A percentile compares a stretch with the other conserved stretches of the same genome.
Evolutionary conservation across 2,888 invertebrate species (phyloP).

Genomic region (Leptinotarsa rubiginosa): DNA sequence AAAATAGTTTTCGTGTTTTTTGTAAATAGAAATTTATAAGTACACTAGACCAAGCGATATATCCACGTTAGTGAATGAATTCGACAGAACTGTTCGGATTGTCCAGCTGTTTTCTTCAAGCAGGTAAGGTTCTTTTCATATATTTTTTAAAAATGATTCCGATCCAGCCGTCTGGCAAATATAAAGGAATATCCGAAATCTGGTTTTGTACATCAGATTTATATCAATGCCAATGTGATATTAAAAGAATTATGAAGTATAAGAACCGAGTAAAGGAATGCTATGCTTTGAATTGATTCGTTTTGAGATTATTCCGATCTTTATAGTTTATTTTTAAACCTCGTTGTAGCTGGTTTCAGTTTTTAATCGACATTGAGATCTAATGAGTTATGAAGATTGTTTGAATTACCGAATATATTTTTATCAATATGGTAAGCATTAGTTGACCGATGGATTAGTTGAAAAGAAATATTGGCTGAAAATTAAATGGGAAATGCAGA

Average conservation of each 20-base stretch:
- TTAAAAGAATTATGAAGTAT: constrained; percentile 43
- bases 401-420: background rate
- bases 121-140: constrained; percentile 48
- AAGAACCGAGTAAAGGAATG: constrained; percentile 38
- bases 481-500: too few relatives aligned
- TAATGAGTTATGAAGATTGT: background rate
- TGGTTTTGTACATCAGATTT: constrained; percentile 51
- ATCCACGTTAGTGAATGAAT: constrained; percentile 1
- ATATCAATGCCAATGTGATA: constrained; percentile 47
- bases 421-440: background rate
- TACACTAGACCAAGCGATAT: constrained; percentile 21
- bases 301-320: constrained; percentile 34
- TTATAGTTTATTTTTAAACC: constrained; percentile 29
- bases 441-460: background rate
- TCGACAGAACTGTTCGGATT: constrained; percentile 20
- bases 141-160: constrained; percentile 46
- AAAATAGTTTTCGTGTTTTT: constrained; percentile 40
- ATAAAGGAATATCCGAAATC: constrained; percentile 48
- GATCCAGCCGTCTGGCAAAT: constrained; percentile 45
- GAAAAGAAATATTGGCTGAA: too few relatives aligned
- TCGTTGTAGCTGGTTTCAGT: background rate
- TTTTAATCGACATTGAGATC: background rate
- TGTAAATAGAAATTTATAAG: constrained; percentile 43
- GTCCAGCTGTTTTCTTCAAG: constrained; percentile 39
- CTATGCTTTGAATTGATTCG: constrained; percentile 38